A percentile compares a stretch with the other conserved stretches of the same genome.
Conservation (phyloP, 1,140 invertebrate genomes). For the Monomorium pharaonis region DNA sequence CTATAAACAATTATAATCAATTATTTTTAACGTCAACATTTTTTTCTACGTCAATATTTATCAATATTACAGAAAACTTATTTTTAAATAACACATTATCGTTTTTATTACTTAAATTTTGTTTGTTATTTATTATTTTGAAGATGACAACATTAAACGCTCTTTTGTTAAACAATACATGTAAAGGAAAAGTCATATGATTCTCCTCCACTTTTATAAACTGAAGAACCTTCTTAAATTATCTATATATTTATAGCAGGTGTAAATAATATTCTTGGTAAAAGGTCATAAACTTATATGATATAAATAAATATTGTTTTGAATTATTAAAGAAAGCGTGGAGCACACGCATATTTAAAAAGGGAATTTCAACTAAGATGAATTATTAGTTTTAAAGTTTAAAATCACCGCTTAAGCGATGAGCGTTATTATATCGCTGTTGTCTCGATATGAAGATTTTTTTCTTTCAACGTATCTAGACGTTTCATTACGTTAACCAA, state of each 20-base stretch:
- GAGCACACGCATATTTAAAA: not conserved
- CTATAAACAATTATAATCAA: too few relatives aligned
- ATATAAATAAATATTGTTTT: slow-evolving; percentile 3
- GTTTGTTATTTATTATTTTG: too few relatives aligned
- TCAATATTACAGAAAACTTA: too few relatives aligned
- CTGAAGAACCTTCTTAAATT: not conserved
- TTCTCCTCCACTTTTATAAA: too few relatives aligned
- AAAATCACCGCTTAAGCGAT: not conserved
- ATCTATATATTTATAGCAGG: slow-evolving; percentile 14
- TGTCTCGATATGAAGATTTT: not conserved
- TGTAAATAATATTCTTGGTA: slow-evolving; percentile 40
- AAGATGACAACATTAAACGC: too few relatives aligned
- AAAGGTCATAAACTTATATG: slow-evolving; percentile 7
- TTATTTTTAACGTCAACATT: too few relatives aligned
- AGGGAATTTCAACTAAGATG: not conserved
- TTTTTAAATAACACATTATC: too few relatives aligned
- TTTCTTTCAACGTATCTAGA: slow-evolving; percentile 3
- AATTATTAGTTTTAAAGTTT: slow-evolving; percentile 11
- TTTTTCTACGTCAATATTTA: too few relatives aligned
- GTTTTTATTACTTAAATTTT: too few relatives aligned
- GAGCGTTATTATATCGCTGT: not conserved
- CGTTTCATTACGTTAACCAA: not conserved
- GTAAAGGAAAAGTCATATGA: too few relatives aligned
- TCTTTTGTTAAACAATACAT: too few relatives aligned
- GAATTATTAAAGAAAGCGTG: not conserved